Conservation (phyloP, 2,888 invertebrate genomes). For the Choristoneura rosaceana region DNA sequence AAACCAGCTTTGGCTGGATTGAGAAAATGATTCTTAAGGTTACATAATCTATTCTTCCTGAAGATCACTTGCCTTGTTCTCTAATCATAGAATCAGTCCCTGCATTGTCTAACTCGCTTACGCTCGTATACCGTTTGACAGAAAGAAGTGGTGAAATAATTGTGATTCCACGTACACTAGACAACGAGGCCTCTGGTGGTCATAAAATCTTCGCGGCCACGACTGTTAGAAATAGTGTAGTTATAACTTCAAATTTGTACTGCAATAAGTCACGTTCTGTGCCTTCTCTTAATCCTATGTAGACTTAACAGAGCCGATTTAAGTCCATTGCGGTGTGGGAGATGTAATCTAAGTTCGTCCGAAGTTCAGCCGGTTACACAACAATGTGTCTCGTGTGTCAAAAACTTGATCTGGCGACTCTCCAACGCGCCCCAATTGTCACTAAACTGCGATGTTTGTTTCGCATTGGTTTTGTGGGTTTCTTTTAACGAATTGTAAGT, state of each 20-base stretch:
- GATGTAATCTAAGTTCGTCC: conserved; percentile 6
- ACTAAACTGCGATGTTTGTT: not conserved
- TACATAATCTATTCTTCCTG: no score
- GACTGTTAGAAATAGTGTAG: not conserved
- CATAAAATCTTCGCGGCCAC: no score
- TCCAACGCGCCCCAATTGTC: conserved; percentile 5
- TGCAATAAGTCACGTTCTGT: not conserved
- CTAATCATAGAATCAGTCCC: no score
- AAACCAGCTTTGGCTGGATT: no score
- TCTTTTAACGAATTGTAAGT: not conserved
- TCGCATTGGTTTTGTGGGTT: not conserved
- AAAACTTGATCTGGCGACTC: conserved; percentile 16
- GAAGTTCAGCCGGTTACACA: conserved; percentile 5
- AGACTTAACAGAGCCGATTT: not conserved
- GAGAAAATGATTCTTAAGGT: no score
- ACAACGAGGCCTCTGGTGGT: no score
- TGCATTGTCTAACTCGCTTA: no score
- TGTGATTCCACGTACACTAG: no score
- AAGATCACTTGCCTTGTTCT: no score
- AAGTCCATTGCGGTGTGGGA: not conserved
- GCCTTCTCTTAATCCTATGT: not conserved
- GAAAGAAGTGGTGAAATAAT: no score
- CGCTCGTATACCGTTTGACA: no score
- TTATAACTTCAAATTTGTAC: not conserved
- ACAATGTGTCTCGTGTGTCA: conserved; percentile 20